Evolutionary conservation across 2,888 invertebrate genomes (phyloP).

Genomic region (Zhuqinia jingwanae): DNA sequence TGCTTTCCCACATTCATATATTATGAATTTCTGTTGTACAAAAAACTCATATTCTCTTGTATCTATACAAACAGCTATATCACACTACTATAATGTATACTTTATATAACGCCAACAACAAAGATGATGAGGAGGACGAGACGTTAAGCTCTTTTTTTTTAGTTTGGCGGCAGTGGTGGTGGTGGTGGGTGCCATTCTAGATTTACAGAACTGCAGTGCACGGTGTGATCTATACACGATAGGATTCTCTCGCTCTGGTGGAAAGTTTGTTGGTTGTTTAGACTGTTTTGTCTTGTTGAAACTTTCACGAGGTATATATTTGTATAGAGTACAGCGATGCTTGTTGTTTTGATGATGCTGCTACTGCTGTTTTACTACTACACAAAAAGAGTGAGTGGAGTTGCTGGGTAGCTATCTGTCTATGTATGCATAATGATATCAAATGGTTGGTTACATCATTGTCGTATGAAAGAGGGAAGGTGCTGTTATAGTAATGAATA

Average conservation of each 20-base stretch:
- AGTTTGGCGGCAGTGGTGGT: not conserved
- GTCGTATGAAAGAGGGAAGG: not conserved
- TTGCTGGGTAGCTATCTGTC: not conserved
- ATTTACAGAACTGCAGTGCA: not conserved
- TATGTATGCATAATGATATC: not conserved
- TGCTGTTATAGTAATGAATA: not conserved
- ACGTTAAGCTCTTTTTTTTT: not conserved
- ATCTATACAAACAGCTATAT: too few relatives aligned
- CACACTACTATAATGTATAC: too few relatives aligned
- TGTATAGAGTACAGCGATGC: too few relatives aligned
- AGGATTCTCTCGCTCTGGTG: not conserved
- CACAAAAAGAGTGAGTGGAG: not conserved
- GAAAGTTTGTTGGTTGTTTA: not conserved
- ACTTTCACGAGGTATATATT: too few relatives aligned
- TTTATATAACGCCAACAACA: not conserved
- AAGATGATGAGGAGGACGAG: not conserved
- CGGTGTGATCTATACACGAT: not conserved
- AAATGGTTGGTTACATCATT: conserved; percentile 32
- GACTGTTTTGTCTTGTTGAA: conserved; percentile 11
- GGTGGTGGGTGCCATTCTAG: not conserved
- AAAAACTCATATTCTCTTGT: not conserved
- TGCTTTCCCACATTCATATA: too few relatives aligned
- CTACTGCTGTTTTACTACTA: not conserved
- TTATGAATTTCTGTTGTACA: too few relatives aligned
- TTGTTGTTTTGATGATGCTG: conserved; percentile 3